phyloP scores from a whole-genome alignment of 2,888 invertebrate genomes.

The Xestia rhomboidea region DNA sequence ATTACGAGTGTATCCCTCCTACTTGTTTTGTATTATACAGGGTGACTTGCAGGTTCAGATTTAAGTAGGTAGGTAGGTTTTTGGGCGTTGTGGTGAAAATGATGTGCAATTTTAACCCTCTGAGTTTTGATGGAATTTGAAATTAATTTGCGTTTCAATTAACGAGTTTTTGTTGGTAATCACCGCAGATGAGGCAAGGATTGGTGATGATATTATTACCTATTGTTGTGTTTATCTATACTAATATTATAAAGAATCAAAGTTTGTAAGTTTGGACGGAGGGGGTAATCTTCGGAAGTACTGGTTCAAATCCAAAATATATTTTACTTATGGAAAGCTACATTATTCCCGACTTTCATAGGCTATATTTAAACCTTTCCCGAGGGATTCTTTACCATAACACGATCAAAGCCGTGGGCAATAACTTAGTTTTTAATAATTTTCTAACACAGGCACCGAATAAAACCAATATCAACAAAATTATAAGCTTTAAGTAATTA shows the following conservation, averaged over 20 bases:
- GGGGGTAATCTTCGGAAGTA: background rate
- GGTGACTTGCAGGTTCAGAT: slow-evolving; percentile 21
- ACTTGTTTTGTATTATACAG: slow-evolving; percentile 52
- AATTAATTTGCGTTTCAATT: slow-evolving; percentile 25
- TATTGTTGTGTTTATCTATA: background rate
- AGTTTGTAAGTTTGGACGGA: background rate
- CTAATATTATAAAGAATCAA: background rate
- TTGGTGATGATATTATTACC: background rate
- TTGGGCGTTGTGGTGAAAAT: slow-evolving; percentile 19
- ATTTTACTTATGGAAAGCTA: background rate
- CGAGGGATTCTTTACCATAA: background rate
- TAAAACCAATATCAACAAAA: background rate
- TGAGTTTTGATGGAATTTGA: slow-evolving; percentile 31
- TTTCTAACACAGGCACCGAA: background rate
- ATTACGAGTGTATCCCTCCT: slow-evolving; percentile 56
- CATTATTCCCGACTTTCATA: background rate
- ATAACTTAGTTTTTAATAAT: background rate
- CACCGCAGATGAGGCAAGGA: too few species aligned
- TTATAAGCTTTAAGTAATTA: background rate
- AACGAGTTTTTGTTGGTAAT: slow-evolving; percentile 5
- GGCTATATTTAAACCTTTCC: background rate
- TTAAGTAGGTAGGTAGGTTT: slow-evolving; percentile 5
- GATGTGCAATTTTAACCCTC: slow-evolving; percentile 48
- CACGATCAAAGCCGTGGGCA: background rate
- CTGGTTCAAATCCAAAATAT: background rate